Evolutionary conservation across 1,140 invertebrate genomes (phyloP).

Genomic region (Drosophila melanogaster): Release_6_plus_ISO1_MT NC_004354.4:2937501-2938000

Average conservation of each 20-base stretch:
- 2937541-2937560: conserved; percentile 79
- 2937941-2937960: conserved; percentile 23
- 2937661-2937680: conserved; percentile 75
- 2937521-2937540: conserved; percentile 78
- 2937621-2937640: conserved; percentile 72
- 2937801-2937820: conserved; percentile 32
- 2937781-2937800: conserved; percentile 24
- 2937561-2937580: conserved; percentile 79
- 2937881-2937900: conserved; percentile 26
- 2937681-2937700: conserved; percentile 66
- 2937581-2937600: conserved; percentile 80
- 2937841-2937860: conserved; percentile 40
- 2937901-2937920: conserved; percentile 51
- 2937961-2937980: background rate
- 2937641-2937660: conserved; percentile 78
- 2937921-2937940: conserved; percentile 51
- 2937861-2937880: conserved; percentile 47
- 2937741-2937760: conserved; percentile 72
- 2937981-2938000: conserved; percentile 78
- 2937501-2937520: conserved; percentile 50
- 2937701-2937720: conserved; percentile 41
- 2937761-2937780: conserved; percentile 59
- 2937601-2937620: conserved; percentile 80
- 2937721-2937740: conserved; percentile 76
- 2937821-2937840: conserved; percentile 54